These are phyloP conservation scores for Corythucha ciliata DNA, from an alignment of 2,888 invertebrate species.

Conservation along the genomic window DNA sequence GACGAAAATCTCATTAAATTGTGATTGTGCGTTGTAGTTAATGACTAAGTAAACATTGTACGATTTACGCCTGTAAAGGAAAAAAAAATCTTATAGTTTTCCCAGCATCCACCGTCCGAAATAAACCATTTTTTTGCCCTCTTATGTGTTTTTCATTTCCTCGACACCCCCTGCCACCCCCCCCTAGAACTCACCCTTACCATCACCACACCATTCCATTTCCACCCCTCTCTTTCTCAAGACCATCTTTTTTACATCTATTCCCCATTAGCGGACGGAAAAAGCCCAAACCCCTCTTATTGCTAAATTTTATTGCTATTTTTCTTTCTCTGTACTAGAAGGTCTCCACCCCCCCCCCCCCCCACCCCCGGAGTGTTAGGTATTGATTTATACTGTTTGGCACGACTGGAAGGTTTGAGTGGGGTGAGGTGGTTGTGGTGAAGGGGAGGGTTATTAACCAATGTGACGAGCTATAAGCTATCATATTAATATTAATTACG, in stretches of 20 bases:
- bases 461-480: too few relatives aligned
- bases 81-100: too few relatives aligned
- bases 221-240: background rate
- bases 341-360: background rate
- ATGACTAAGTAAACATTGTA: too few relatives aligned
- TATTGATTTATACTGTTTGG: too few relatives aligned
- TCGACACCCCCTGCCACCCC: background rate
- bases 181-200: background rate
- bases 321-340: background rate
- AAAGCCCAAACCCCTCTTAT: too few relatives aligned
- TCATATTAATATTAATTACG: too few relatives aligned
- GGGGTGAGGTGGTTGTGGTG: too few relatives aligned
- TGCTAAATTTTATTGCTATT: constrained; percentile 9
- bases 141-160: constrained; percentile 19
- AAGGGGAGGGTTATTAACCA: too few relatives aligned
- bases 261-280: constrained; percentile 29
- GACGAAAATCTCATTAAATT: too few relatives aligned
- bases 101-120: constrained; percentile 17
- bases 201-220: constrained; percentile 1
- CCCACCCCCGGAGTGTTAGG: background rate
- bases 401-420: too few relatives aligned
- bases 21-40: too few relatives aligned
- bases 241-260: constrained; percentile 29
- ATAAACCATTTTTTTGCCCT: constrained; percentile 5
- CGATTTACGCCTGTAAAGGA: too few relatives aligned